These are phyloP conservation scores for Criorhina ranunculi DNA, from an alignment of 2,888 invertebrate species.

Conservation along the genomic window DNA sequence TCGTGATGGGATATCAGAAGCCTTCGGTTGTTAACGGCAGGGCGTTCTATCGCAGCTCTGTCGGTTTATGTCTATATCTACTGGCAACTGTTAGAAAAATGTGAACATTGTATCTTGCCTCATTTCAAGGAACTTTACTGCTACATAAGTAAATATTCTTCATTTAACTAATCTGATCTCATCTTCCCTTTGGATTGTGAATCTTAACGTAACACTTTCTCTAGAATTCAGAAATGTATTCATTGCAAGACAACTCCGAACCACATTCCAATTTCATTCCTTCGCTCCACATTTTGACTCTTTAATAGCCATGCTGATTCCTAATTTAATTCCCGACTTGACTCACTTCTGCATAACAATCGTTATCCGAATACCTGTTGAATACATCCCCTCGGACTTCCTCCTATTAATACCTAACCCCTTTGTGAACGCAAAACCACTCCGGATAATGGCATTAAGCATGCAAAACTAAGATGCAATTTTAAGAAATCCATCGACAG, in stretches of 20 bases:
- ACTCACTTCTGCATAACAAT: neutral
- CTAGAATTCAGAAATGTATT: neutral
- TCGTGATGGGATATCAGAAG: no score
- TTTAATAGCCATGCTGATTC: neutral
- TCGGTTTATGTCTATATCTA: no score
- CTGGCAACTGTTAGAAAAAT: no score
- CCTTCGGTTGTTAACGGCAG: no score
- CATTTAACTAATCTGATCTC: no score
- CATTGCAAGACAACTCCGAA: neutral
- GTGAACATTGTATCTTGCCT: no score
- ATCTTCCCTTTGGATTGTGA: neutral
- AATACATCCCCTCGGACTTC: neutral
- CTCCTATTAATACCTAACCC: conserved; percentile 6
- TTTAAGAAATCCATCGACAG: conserved; percentile 20
- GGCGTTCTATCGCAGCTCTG: no score
- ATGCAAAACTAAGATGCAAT: conserved; percentile 28
- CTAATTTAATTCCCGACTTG: conserved; percentile 14
- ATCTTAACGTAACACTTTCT: neutral
- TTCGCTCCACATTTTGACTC: neutral
- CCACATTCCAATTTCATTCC: neutral
- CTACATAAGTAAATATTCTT: no score
- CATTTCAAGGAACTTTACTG: no score
- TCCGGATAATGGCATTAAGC: conserved; percentile 45
- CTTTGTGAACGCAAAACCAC: conserved; percentile 1
- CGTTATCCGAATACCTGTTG: conserved; percentile 7